Evolutionary conservation across 1,140 invertebrate genomes (phyloP), one percentile per base, ranked within the genome.

Genomic region (Drosophila pachea): DNA sequence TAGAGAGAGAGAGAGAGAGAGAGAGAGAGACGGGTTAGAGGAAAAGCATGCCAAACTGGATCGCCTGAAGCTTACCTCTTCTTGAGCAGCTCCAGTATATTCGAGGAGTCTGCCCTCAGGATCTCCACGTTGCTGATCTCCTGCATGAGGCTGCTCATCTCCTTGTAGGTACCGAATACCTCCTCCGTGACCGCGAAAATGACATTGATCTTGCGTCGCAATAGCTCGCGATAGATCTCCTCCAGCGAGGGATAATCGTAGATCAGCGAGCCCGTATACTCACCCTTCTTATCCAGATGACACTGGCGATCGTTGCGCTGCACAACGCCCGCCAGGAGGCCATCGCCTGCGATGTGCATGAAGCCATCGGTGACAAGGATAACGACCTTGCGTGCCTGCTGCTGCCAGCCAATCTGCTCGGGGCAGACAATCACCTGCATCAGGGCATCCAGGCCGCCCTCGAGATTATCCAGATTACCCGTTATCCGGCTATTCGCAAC

Each of bases 371-470:
- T 93, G 2, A 92, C 91, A 22, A 94, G 71, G 3, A 94, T 90
- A 11, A 94, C 90, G 12, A 94, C 90, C 68, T 93, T 93, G 33
- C 93, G 79, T 5, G 93, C 91, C 16, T 90, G 88, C 7, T 87
- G 70, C 9, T 89, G 89, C 92, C 93, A 93, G n/a, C 92, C 93
- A 9, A 94, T 91, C 62, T 93, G 87, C 9, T 94, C 90, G 47
- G 92, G 92, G 86, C 98, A 99, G 8, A 96, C 95, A 45, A 99
- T 94, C 2, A 96, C 96, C 91, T 99, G 99, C 94, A 99, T 98
- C n/a, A 99, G 94, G 0, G 98, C 99, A 90, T 99, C 99, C 74
- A 99, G 95, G 9, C 98, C 98, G 2, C 98, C 98, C 90, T 99
- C 99, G 0, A 98, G 97, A 40, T 97, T 97, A 89, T 99, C 98